Conservation (phyloP, 1,140 invertebrate species). For the Psix sp. region DNA sequence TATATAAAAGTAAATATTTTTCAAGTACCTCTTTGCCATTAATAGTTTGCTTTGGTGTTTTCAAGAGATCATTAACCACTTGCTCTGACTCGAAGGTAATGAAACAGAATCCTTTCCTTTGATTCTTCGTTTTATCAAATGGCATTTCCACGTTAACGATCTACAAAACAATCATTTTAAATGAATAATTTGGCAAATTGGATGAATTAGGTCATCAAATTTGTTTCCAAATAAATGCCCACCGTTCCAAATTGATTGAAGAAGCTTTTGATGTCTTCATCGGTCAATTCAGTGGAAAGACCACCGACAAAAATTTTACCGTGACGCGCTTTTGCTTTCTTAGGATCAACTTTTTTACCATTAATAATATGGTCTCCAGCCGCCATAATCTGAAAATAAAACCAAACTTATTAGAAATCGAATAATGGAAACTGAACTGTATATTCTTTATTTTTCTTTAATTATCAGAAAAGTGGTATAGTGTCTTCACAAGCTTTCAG, state of each 20-base stretch:
- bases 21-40: constrained; percentile 94
- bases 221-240: constrained; percentile 89
- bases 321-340: constrained; percentile 94
- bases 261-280: constrained; percentile 94
- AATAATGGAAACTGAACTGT: too few species aligned
- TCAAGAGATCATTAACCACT: constrained; percentile 92
- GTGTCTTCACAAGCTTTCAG: constrained; percentile 71
- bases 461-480: constrained; percentile 33
- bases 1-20: too few species aligned
- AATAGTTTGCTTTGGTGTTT: constrained; percentile 93
- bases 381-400: constrained; percentile 80
- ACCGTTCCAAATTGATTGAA: constrained; percentile 94
- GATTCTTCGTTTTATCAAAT: constrained; percentile 96
- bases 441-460: constrained; percentile 10
- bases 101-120: constrained; percentile 85
- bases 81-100: constrained; percentile 74
- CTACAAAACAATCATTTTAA: constrained; percentile 73
- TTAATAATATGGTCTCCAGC: constrained; percentile 93
- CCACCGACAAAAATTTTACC: constrained; percentile 98
- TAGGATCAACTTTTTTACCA: constrained; percentile 95
- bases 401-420: constrained; percentile 5
- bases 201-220: constrained; percentile 69
- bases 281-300: constrained; percentile 90
- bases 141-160: constrained; percentile 97
- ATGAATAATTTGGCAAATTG: background rate